These are phyloP conservation scores for Leptinotarsa haldemani DNA, from an alignment of 2,888 invertebrate genomes.

Conservation along the genomic window DNA sequence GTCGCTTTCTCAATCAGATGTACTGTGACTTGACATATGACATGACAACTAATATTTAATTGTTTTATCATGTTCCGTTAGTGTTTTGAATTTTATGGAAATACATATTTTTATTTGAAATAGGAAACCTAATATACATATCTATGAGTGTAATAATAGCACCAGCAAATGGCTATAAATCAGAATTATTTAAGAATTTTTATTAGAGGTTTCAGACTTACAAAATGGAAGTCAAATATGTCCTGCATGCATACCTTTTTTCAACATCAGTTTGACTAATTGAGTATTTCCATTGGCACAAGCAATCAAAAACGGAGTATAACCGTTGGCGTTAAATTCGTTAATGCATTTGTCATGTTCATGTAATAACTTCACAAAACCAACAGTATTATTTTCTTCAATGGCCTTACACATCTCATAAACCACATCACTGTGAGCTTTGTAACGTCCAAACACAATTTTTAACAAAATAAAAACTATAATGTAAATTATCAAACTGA, in stretches of 20 bases:
- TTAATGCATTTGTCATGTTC: constrained; percentile 50
- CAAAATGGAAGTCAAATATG: not conserved
- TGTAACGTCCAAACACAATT: not conserved
- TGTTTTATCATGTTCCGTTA: too few relatives aligned
- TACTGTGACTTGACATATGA: too few relatives aligned
- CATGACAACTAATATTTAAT: too few relatives aligned
- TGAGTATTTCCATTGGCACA: constrained; percentile 57
- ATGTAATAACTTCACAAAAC: constrained; percentile 45
- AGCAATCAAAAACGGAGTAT: constrained; percentile 55
- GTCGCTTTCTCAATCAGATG: too few relatives aligned
- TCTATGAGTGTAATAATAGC: too few relatives aligned
- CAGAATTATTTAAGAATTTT: not conserved
- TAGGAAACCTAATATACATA: too few relatives aligned
- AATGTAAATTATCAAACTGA: constrained; percentile 26
- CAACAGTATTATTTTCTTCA: constrained; percentile 42
- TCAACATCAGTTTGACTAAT: constrained; percentile 56
- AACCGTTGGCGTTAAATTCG: constrained; percentile 47
- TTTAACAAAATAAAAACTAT: constrained; percentile 25
- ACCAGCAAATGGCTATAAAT: not conserved
- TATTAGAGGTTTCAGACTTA: too few relatives aligned
- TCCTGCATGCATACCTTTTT: constrained; percentile 43
- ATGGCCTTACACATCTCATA: constrained; percentile 40
- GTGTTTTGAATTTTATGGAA: too few relatives aligned
- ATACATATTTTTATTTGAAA: too few relatives aligned
- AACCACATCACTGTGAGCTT: constrained; percentile 16